Evolutionary conservation across 2,113 vertebrate genomes (phyloP), one percentile per base, ranked within the genome.

Genomic region (Myocastor coypus): DNA sequence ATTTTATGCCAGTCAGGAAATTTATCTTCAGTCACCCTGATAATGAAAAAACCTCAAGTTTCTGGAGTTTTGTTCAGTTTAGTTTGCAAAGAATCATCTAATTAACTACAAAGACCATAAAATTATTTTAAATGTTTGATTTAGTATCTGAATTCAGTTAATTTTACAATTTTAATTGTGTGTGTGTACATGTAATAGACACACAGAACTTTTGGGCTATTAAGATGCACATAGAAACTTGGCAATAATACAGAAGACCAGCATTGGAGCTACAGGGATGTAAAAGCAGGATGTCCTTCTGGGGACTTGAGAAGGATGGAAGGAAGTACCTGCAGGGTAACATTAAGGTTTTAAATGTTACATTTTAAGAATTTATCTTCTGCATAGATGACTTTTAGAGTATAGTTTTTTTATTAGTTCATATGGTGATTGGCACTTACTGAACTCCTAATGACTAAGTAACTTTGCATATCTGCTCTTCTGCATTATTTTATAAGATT

Each of bases 71-170:
- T 87, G 7, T 95, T 66, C 42, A 26, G 20, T 95, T 90, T 17
- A 55, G 17, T 50, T 78, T 78, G 42, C 46, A 28, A 26, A 26
- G 6, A 77, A 11, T 75, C 34, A 42, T 9, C 42, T 92, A 26
- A 92, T 24, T 93, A 40, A 85, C 81, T 92, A 94, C 46, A 84
- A 68, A 91, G n/a, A 20, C 42, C 85, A 66, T 91, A 46, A 87
- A 89, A 34, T 92, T 84, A 93, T 61, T 96, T 37, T 68, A 91
- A 73, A 80, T 90, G 46, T 94, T 94, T 40, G 14, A 87, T 81
- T 82, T 81, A 81, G n/a, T 86, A 66, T 64, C 59, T n/a, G 30
- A 81, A 81, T 92, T 68, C 85, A 92, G 84, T 68, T 87, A 34
- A 34, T 68, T 40, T 87, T 80, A 59, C 22, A 57, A 30, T 59